These are phyloP conservation scores for Enteromius treurensis DNA, from an alignment of 2,797 vertebrate species.

Conservation along the genomic window DNA sequence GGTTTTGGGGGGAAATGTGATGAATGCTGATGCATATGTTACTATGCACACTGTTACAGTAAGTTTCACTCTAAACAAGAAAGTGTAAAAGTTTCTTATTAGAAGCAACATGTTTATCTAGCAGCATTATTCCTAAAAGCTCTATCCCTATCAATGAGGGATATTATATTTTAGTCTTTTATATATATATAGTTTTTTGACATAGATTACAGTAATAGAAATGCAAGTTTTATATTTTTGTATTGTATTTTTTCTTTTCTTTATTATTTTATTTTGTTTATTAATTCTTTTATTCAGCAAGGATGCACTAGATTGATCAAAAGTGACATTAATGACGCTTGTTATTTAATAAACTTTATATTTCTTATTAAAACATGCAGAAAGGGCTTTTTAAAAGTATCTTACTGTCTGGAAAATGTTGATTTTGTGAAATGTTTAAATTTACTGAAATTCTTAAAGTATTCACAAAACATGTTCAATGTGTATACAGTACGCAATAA, in stretches of 20 bases:
- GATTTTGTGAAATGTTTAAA: not conserved
- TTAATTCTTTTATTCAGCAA: not conserved
- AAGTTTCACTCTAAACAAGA: slow-evolving; percentile 9
- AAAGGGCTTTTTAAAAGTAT: not conserved
- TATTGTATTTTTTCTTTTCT: not conserved
- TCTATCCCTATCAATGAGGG: not conserved
- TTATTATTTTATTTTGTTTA: not conserved
- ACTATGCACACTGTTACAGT: not conserved
- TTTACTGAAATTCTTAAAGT: not conserved
- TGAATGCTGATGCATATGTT: slow-evolving; percentile 28
- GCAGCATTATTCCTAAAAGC: not conserved
- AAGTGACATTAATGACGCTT: not conserved
- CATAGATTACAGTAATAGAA: not conserved
- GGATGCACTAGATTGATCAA: not conserved
- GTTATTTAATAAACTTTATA: not conserved
- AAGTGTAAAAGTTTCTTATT: not conserved
- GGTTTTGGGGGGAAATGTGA: slow-evolving; percentile 7
- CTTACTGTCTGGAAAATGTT: not conserved
- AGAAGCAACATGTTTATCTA: not conserved
- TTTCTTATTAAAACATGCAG: no score
- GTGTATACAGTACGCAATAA: not conserved
- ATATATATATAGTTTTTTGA: not conserved
- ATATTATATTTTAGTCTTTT: not conserved
- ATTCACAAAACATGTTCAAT: not conserved
- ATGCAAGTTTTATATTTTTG: not conserved